Percentiles rank a stretch among this genome's conserved stretches.
Evolutionary conservation across 2,888 invertebrate genomes (phyloP).

Genomic region (Hylaea fasciaria): DNA sequence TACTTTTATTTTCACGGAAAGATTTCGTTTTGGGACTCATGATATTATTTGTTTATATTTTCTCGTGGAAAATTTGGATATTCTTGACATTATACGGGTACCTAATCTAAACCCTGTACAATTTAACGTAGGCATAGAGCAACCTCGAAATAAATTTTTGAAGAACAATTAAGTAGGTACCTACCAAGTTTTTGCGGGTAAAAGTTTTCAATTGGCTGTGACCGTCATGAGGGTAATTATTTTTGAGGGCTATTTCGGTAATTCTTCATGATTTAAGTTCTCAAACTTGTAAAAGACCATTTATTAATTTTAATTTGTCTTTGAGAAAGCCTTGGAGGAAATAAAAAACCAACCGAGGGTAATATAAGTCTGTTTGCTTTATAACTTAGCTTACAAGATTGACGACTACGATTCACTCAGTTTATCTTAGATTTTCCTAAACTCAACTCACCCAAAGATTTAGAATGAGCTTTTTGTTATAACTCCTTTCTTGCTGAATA

Average conservation of each 20-base stretch:
- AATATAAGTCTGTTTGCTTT: too few species aligned
- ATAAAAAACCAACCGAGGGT: too few species aligned
- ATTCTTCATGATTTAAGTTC: too few species aligned
- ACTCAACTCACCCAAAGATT: background rate
- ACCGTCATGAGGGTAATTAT: slow-evolving; percentile 13
- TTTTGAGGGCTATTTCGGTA: slow-evolving; percentile 4
- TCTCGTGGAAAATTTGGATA: slow-evolving; percentile 29
- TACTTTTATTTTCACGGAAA: slow-evolving; percentile 41
- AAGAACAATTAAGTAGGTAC: slow-evolving; percentile 1
- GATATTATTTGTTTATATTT: slow-evolving; percentile 32
- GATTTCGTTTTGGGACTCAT: slow-evolving; percentile 33
- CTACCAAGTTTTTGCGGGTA: background rate
- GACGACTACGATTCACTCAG: background rate
- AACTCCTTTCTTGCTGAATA: slow-evolving; percentile 13
- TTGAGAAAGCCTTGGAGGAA: too few species aligned
- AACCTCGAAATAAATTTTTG: slow-evolving; percentile 14
- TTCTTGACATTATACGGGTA: slow-evolving; percentile 18
- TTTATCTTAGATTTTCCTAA: background rate
- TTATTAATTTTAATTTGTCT: too few species aligned
- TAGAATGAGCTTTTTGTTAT: background rate
- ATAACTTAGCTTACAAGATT: background rate
- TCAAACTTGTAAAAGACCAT: too few species aligned
- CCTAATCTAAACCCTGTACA: background rate
- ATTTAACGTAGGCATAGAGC: background rate
- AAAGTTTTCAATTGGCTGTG: background rate